Evolutionary conservation across 2,888 invertebrate species (phyloP), one percentile per base, ranked within the genome.

Genomic region (Andrena trimmerana): DNA sequence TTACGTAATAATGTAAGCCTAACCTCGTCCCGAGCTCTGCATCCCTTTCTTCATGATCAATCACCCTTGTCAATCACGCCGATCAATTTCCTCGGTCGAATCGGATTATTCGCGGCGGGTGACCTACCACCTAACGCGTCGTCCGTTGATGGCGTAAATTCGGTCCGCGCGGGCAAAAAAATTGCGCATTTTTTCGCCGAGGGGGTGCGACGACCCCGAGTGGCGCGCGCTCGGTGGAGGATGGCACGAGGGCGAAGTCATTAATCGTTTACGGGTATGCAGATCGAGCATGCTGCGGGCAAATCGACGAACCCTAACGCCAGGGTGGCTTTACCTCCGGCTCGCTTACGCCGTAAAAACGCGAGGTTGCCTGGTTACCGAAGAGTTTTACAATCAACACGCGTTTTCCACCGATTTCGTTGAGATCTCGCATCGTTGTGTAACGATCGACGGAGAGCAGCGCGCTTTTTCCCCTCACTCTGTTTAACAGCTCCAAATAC

Each of bases 191-290:
- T 60, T 75, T 83, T 60, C 2, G 20, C 20, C n/a, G 27, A 29
- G 24, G 27, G n/a, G n/a, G 59, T 10, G 20, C 2, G 62, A 27
- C 59, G 50, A 42, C 8, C 16, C 29, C 20, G 33, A 16, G 8
- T 8, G 42, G 57, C 16, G 13, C 6, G 10, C 27, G 13, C 20
- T 27, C 29, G 20, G 20, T 24, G 54, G 59, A 20, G 74, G 63
- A 63, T 62, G 67, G 67, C 60, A 77, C 31, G 62, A 54, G 60
- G 71, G 36, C 29, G 66, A 70, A 60, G 77, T 77, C 83, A 83
- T 85, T 83, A 86, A 86, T 86, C 86, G 86, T 85, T 86, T 86
- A 83, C 77, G 59, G 70, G 62, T 75, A 77, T 80, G 78, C 83
- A 83, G 83, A 85, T 85, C 71, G 84, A 50, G 66, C 60, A 62